These are phyloP conservation scores for Ptyas mucosa DNA, from an alignment of 2,113 vertebrate species.

Conservation along the genomic window DNA sequence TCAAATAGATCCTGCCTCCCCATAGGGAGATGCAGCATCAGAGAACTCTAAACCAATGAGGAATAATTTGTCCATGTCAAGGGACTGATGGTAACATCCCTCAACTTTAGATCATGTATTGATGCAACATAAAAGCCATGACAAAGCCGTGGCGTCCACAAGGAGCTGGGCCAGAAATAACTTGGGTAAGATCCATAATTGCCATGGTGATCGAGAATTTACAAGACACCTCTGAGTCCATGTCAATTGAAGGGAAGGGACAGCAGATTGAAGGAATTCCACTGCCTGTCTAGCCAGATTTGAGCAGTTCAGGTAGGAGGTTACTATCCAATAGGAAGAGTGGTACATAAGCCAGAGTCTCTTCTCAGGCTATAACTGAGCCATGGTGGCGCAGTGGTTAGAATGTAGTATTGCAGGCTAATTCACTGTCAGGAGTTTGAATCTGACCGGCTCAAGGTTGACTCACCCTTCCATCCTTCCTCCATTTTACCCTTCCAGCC, in stretches of 20 bases:
- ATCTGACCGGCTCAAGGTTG: background rate
- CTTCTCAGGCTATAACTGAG: background rate
- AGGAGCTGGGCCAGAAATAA: background rate
- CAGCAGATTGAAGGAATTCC: background rate
- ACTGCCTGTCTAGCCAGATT: background rate
- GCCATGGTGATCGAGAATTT: background rate
- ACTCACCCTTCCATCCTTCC: background rate
- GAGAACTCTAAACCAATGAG: background rate
- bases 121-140: background rate
- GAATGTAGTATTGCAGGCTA: background rate
- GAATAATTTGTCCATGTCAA: background rate
- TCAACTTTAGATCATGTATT: background rate
- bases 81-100: background rate
- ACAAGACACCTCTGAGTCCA: background rate
- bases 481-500: background rate
- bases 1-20: background rate
- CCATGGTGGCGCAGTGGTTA: background rate
- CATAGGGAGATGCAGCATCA: background rate
- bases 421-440: background rate
- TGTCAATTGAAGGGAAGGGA: background rate
- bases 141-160: background rate
- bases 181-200: background rate
- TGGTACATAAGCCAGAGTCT: background rate
- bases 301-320: background rate
- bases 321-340: background rate